Evolutionary conservation across 2,113 vertebrate species (phyloP).

Genomic region (Leptodactylus fuscus): DNA sequence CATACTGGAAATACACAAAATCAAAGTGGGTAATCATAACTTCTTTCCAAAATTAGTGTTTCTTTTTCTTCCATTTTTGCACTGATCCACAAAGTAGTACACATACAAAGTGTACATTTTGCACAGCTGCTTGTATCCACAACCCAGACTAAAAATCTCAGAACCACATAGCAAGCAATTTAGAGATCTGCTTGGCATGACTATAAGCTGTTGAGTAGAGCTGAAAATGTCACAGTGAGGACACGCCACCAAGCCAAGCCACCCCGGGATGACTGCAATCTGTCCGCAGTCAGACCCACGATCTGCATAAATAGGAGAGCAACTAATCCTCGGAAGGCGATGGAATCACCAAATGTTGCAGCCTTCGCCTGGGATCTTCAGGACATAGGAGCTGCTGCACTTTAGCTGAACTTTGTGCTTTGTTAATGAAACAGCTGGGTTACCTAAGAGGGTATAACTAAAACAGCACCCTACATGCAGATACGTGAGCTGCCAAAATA

Average conservation of each 20-base stretch:
- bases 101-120: conserved; percentile 49
- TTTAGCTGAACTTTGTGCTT: conserved; percentile 31
- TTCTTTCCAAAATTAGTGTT: too few relatives aligned
- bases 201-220: conserved; percentile 46
- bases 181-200: conserved; percentile 41
- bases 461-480: neutral
- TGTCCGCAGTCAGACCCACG: conserved; percentile 11
- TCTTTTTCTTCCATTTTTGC: too few relatives aligned
- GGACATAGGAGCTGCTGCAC: conserved; percentile 30
- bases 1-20: neutral
- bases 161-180: conserved; percentile 47
- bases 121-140: conserved; percentile 40
- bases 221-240: conserved; percentile 51
- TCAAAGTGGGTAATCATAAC: too few relatives aligned
- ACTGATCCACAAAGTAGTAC: neutral
- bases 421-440: conserved; percentile 32
- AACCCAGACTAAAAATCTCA: conserved; percentile 41
- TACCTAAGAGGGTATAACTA: neutral
- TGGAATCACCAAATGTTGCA: conserved; percentile 16
- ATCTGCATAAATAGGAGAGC: conserved; percentile 35
- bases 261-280: conserved; percentile 29
- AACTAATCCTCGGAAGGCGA: conserved; percentile 30
- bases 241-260: conserved; percentile 58
- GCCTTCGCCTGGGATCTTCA: conserved; percentile 18
- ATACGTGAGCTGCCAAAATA: neutral